Base-by-base conservation (phyloP, 2,113 vertebrate genomes). In the Pavo muticus region DNA sequence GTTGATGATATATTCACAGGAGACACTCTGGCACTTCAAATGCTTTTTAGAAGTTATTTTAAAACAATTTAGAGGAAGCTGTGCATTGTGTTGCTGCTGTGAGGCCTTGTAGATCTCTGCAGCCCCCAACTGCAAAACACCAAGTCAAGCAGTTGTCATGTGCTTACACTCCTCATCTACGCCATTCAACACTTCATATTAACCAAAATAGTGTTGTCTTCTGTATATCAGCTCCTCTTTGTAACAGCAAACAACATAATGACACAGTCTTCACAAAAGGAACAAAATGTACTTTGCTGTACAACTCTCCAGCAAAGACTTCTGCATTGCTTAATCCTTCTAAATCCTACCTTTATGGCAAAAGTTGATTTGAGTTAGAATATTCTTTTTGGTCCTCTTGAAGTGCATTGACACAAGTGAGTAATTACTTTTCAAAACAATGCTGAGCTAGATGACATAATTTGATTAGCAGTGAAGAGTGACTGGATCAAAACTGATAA, bases 1-100 rank as follows among this genome's bases (percentile, higher is more conserved):
- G 8, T 5, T 44, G 30, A 65, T 60, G 47, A 24, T 32, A 67
- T 1, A 10, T 81, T 88, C 27, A 27, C 72, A 90, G 30, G 23
- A 88, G 93, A 77, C 25, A 35, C 21, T 21, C 3, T 11, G 30
- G 9, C 20, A 15, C 82, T 83, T 83, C 48, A 90, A 77, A 69
- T 27, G 9, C 3, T 73, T 60, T 17, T 1, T 1, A 32, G 9
- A 95, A 74, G 27, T 45, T n/a, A 68, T 29, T 79, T 91, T 90
- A 64, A 86, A 77, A 52, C 39, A 24, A 25, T 86, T 90, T 84
- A 90, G 90, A 81, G 95, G 93, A 97, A 97, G 91, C 70, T 79
- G 37, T n/a, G 20, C 3, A 2, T 37, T 54, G 48, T 5, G 14
- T 24, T 88, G 69, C 91, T 74, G 56, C 40, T 60, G 32, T 1